Conservation (phyloP, 37 sponge, comb jelly and placozoan genomes). For the Cliona cf. orientalis region DNA sequence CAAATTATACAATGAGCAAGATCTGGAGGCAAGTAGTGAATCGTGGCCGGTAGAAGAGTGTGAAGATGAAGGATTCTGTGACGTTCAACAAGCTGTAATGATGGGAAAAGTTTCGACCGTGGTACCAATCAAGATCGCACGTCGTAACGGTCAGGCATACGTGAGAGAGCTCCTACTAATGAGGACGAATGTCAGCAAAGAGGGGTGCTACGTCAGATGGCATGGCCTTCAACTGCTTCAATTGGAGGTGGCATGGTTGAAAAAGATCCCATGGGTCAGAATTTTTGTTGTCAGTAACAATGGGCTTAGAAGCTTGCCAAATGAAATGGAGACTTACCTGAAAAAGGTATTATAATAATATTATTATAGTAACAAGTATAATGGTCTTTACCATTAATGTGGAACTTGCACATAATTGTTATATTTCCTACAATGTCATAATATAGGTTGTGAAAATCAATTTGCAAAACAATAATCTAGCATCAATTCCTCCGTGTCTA, state of each 20-base stretch:
- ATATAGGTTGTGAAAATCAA: constrained; percentile 41
- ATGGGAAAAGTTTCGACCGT: constrained; percentile 41
- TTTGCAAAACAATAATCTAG: constrained; percentile 55
- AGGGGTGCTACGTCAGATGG: constrained; percentile 62
- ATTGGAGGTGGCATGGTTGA: constrained; percentile 70
- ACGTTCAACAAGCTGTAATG: constrained; percentile 34
- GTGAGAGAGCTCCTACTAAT: constrained; percentile 68
- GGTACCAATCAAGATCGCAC: constrained; percentile 65
- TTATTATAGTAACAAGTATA: neutral
- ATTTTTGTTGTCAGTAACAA: constrained; percentile 48
- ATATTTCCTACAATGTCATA: neutral
- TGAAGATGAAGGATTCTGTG: constrained; percentile 43
- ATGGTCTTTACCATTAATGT: neutral
- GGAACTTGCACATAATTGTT: neutral
- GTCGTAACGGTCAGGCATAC: constrained; percentile 15
- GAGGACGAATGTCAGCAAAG: constrained; percentile 63
- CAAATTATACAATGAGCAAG: constrained; percentile 46
- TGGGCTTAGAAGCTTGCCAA: constrained; percentile 51
- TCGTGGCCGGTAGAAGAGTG: neutral
- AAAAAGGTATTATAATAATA: constrained; percentile 36
- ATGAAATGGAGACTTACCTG: constrained; percentile 65
- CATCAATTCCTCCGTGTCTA: constrained; percentile 49
- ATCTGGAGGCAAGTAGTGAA: neutral
- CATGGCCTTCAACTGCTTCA: constrained; percentile 65
- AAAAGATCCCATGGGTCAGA: constrained; percentile 72